phyloP scores from a whole-genome alignment of 1,140 invertebrate genomes.

The Aphaenogaster rudis region DNA sequence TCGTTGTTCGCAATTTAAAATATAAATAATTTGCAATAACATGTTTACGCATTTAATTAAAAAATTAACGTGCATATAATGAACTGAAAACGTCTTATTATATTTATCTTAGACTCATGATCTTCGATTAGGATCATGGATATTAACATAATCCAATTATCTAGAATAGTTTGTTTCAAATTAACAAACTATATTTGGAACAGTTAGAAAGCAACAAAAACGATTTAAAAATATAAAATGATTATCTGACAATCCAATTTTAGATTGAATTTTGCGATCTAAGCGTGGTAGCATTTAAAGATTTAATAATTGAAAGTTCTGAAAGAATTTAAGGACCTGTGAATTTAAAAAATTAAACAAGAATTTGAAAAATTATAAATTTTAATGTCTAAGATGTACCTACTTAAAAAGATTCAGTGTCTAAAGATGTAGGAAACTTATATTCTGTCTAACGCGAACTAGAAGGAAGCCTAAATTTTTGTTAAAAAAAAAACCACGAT shows the following conservation, averaged over 20 bases:
- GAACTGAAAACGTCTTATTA: neutral
- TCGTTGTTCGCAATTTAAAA: neutral
- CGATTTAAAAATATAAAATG: conserved; percentile 4
- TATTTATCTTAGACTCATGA: neutral
- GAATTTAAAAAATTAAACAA: neutral
- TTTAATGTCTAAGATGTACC: neutral
- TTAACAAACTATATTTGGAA: neutral
- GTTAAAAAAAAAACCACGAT: conserved; percentile 12
- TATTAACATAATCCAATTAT: neutral
- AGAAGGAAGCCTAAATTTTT: conserved; percentile 28
- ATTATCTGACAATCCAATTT: neutral
- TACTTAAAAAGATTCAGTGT: neutral
- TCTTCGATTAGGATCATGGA: neutral
- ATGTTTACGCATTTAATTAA: neutral
- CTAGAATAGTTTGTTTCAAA: neutral
- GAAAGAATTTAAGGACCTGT: neutral
- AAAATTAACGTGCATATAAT: neutral
- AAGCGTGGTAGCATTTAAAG: neutral
- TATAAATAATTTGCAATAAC: neutral
- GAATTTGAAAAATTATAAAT: neutral
- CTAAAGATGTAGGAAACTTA: conserved; percentile 20
- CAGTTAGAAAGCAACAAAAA: neutral
- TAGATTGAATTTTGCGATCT: conserved; percentile 6
- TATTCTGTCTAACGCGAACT: conserved; percentile 13
- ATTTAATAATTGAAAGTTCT: neutral